Evolutionary conservation across 2,888 invertebrate species (phyloP).

Genomic region (Morpho achilles): DNA sequence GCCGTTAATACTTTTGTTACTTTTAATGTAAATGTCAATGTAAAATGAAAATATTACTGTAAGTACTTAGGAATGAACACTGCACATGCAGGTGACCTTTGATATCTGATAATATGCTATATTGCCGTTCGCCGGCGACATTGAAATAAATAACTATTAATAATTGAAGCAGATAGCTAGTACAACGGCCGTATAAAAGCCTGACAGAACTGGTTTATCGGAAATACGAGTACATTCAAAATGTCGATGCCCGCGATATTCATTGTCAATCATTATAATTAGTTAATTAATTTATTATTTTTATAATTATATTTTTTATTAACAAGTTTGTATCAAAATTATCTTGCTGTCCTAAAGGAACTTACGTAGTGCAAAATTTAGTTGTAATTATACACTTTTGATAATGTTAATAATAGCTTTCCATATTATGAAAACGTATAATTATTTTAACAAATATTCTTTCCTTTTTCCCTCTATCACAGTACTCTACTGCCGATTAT

Average conservation of each 20-base stretch:
- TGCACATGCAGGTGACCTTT: slow-evolving; percentile 21
- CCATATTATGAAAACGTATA: too few species aligned
- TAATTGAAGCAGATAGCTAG: slow-evolving; percentile 14
- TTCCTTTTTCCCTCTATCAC: too few species aligned
- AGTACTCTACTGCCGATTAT: too few species aligned
- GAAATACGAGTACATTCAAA: neutral
- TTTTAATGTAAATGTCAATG: too few species aligned
- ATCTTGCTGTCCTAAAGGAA: too few species aligned
- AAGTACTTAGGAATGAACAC: neutral
- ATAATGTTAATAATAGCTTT: too few species aligned
- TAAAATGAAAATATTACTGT: too few species aligned
- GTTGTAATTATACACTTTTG: too few species aligned
- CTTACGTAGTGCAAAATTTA: too few species aligned
- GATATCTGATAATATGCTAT: slow-evolving; percentile 16
- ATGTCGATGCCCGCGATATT: neutral
- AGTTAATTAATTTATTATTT: neutral
- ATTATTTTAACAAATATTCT: too few species aligned
- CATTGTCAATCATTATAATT: neutral
- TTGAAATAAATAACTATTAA: slow-evolving; percentile 23
- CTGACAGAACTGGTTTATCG: neutral
- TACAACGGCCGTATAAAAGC: neutral
- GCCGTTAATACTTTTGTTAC: too few species aligned
- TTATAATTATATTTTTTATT: neutral
- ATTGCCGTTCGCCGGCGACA: slow-evolving; percentile 21
- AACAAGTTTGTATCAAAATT: too few species aligned